Evolutionary conservation across 2,888 invertebrate genomes (phyloP).

Genomic region (Agonopterix alstromeriana): DNA sequence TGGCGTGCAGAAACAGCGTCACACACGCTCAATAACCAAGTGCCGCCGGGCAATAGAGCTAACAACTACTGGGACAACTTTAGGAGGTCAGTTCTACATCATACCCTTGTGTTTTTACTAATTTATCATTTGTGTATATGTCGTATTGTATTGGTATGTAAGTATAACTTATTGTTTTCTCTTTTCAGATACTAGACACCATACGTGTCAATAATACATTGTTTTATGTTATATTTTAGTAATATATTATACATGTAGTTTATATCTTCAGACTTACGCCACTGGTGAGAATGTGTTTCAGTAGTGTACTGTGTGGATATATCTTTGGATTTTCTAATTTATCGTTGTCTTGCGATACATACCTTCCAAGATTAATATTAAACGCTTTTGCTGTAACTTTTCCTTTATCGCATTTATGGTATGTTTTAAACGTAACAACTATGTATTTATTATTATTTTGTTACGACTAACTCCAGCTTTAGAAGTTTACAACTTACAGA

Average conservation of each 20-base stretch:
- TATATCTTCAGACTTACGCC: too few species aligned
- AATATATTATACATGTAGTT: conserved; percentile 15
- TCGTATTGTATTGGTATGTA: conserved; percentile 4
- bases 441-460: too few species aligned
- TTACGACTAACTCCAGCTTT: too few species aligned
- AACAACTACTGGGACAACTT: conserved; percentile 98
- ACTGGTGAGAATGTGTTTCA: not conserved
- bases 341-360: too few species aligned
- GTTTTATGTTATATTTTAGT: conserved; percentile 14
- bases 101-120: not conserved
- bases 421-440: too few species aligned
- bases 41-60: conserved; percentile 91
- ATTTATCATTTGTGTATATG: not conserved
- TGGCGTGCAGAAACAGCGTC: conserved; percentile 66
- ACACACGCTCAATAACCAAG: conserved; percentile 89
- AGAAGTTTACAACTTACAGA: too few species aligned
- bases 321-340: not conserved
- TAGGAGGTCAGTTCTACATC: conserved; percentile 83
- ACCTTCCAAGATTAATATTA: too few species aligned
- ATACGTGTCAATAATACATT: conserved; percentile 4
- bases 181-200: conserved; percentile 64
- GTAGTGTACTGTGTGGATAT: not conserved
- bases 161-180: conserved; percentile 21
- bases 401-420: too few species aligned
- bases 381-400: too few species aligned